Conservation (phyloP, 1,140 invertebrate species). For the Octopus sinensis region DNA sequence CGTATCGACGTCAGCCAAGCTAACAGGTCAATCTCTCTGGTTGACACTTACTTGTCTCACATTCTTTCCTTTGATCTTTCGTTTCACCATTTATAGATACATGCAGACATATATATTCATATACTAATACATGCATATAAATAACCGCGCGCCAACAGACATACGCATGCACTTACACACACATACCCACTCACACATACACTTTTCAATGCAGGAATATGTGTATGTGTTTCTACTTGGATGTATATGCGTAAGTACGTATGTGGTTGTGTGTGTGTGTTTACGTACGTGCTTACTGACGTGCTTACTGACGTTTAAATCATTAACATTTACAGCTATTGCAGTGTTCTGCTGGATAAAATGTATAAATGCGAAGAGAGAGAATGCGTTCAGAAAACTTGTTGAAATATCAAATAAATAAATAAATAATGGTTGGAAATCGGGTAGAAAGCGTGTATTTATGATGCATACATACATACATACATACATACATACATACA, state of each 20-base stretch:
- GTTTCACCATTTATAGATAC: background rate
- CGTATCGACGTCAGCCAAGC: too few relatives aligned
- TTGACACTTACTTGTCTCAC: too few relatives aligned
- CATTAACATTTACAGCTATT: too few relatives aligned
- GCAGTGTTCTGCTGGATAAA: too few relatives aligned
- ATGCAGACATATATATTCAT: background rate
- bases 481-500: background rate
- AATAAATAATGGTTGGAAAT: too few relatives aligned
- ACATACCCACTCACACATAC: background rate
- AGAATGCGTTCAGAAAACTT: too few relatives aligned
- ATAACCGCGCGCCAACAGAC: background rate
- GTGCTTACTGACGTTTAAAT: background rate
- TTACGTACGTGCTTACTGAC: background rate
- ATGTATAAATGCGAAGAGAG: too few relatives aligned
- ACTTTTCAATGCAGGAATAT: background rate
- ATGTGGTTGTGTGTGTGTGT: background rate
- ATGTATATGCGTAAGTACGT: background rate
- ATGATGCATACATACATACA: background rate
- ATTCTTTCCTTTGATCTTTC: too few relatives aligned
- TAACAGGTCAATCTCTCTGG: too few relatives aligned
- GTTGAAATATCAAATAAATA: too few relatives aligned
- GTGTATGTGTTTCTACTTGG: background rate
- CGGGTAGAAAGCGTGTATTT: too few relatives aligned
- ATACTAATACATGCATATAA: background rate
- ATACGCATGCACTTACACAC: background rate